phyloP scores from a whole-genome alignment of 2,113 vertebrate species.

The Chascanopsetta lugubris region DNA sequence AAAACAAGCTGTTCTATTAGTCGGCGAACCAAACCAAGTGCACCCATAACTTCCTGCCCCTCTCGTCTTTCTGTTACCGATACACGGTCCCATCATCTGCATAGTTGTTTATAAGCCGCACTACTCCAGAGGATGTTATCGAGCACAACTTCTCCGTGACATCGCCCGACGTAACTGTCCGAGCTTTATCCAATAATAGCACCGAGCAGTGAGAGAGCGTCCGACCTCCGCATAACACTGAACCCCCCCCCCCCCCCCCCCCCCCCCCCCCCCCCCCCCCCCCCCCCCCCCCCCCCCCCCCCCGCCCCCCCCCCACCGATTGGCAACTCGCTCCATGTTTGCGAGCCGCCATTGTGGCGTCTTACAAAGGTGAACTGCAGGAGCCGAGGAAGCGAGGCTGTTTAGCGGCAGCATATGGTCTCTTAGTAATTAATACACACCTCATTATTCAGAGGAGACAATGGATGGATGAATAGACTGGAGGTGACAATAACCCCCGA shows the following conservation, averaged over 20 bases:
- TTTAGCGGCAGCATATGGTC: constrained; percentile 52
- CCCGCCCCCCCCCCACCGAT: constrained; percentile 8
- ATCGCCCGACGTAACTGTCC: neutral
- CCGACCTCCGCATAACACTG: constrained; percentile 7
- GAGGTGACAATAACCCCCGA: constrained; percentile 39
- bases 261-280: neutral
- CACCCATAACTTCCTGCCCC: constrained; percentile 1
- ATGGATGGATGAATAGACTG: constrained; percentile 50
- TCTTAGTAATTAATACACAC: constrained; percentile 64
- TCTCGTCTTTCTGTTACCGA: neutral
- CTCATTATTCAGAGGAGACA: constrained; percentile 62
- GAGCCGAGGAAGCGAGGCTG: constrained; percentile 16
- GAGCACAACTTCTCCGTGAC: neutral
- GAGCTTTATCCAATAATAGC: constrained; percentile 15
- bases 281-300: neutral
- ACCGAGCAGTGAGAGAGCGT: constrained; percentile 2
- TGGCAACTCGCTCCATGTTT: constrained; percentile 23
- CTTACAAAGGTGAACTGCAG: constrained; percentile 19
- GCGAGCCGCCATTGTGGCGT: constrained; percentile 20
- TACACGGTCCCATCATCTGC: too few relatives aligned
- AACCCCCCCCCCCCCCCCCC: neutral
- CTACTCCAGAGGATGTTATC: constrained; percentile 6
- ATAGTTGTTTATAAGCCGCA: neutral
- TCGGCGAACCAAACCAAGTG: constrained; percentile 6
- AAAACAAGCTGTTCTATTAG: constrained; percentile 9